A percentile compares a stretch with the other conserved stretches of the same genome.
These are phyloP conservation scores for Thamnophis sirtalis DNA, from an alignment of 2,113 vertebrate species.

Conservation along the genomic window DNA sequence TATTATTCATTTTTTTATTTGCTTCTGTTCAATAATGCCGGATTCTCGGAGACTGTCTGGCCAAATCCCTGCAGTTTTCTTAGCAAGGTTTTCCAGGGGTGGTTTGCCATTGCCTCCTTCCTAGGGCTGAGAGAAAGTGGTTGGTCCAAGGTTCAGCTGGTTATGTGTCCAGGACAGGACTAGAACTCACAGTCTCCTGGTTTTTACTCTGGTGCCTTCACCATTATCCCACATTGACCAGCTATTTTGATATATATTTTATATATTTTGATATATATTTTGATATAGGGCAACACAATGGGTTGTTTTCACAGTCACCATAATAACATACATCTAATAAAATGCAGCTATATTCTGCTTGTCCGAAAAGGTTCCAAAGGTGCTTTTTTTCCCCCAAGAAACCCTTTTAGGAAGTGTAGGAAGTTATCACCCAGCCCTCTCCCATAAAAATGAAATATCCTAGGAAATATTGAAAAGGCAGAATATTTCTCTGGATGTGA, in stretches of 20 bases:
- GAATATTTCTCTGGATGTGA: no score
- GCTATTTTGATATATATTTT: not conserved
- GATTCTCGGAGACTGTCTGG: not conserved
- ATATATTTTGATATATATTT: not conserved
- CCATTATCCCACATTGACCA: not conserved
- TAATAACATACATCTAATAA: not conserved
- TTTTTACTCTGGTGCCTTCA: not conserved
- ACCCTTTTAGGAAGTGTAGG: no score
- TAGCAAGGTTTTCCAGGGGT: no score
- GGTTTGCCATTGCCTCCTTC: not conserved
- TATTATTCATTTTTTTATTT: not conserved
- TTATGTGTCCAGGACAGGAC: not conserved
- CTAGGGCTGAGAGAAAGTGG: not conserved
- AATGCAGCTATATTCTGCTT: not conserved
- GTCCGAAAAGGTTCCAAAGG: not conserved
- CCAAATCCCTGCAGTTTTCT: not conserved
- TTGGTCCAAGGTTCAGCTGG: not conserved
- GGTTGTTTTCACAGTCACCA: not conserved
- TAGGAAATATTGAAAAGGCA: no score
- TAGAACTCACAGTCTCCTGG: not conserved
- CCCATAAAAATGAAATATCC: no score
- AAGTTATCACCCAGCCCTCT: no score
- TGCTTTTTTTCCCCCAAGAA: no score
- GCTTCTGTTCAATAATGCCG: not conserved
- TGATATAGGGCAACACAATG: not conserved